These are phyloP conservation scores for Apocrypta bakeri DNA, from an alignment of 1,140 invertebrate genomes.

Conservation along the genomic window DNA sequence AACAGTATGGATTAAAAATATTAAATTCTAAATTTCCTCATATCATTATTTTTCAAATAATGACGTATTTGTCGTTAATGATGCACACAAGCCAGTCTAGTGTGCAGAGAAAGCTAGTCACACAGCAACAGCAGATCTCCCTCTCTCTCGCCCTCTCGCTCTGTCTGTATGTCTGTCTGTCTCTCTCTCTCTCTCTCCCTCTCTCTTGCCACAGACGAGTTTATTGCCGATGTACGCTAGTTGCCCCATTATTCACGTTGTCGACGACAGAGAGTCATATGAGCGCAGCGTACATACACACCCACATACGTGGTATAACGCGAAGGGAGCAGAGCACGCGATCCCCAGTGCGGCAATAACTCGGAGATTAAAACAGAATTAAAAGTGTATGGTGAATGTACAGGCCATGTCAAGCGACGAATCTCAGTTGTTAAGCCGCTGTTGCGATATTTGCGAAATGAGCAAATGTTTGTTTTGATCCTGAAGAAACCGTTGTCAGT, in stretches of 20 bases:
- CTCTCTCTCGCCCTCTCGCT: not conserved
- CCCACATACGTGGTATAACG: slow-evolving; percentile 46
- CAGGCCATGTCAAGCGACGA: slow-evolving; percentile 69
- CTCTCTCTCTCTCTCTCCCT: not conserved
- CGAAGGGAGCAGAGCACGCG: slow-evolving; percentile 49
- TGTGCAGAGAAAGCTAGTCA: not conserved
- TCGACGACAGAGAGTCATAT: slow-evolving; percentile 52
- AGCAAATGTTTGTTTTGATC: slow-evolving; percentile 47
- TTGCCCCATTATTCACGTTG: slow-evolving; percentile 61
- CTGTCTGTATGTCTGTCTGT: too few species aligned
- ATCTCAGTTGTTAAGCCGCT: slow-evolving; percentile 59
- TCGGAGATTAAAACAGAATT: slow-evolving; percentile 73
- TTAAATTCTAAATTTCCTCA: too few species aligned
- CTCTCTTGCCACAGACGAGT: slow-evolving; percentile 39
- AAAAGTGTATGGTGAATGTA: slow-evolving; percentile 68
- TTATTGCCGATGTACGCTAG: slow-evolving; percentile 48
- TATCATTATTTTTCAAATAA: slow-evolving; percentile 4
- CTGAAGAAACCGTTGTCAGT: too few species aligned
- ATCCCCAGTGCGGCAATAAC: slow-evolving; percentile 68
- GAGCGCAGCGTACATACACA: slow-evolving; percentile 51
- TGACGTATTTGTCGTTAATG: slow-evolving; percentile 13
- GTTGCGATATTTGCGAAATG: slow-evolving; percentile 56
- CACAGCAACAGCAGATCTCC: slow-evolving; percentile 15
- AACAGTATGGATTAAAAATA: too few species aligned
- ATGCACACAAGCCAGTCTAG: not conserved